A percentile compares a stretch with the other conserved stretches of the same genome.
Conservation (phyloP, 23 tunicate species). For the Aplidium turbinatum region DNA sequence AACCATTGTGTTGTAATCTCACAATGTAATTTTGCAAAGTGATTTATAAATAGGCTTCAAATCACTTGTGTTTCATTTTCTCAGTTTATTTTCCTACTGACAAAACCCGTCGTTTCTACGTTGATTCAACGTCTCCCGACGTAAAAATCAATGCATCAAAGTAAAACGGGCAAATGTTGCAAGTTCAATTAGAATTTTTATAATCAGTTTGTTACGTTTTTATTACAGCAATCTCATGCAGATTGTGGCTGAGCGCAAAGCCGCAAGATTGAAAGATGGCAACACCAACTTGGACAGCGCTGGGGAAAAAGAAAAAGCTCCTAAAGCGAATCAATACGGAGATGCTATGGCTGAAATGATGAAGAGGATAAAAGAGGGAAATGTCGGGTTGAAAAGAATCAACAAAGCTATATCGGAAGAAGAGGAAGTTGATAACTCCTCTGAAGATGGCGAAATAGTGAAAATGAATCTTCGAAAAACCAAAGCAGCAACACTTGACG, state of each 20-base stretch:
- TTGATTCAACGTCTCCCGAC: no score
- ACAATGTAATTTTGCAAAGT: no score
- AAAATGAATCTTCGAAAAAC: background rate
- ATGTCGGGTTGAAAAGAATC: constrained; percentile 35
- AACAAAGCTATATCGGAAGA: constrained; percentile 22
- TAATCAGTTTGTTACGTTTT: background rate
- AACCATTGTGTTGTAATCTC: no score
- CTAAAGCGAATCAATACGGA: constrained; percentile 32
- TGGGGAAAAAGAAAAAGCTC: background rate
- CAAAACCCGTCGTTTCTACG: no score
- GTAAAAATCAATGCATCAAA: no score
- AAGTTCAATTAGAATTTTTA: no score
- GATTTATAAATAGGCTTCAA: no score
- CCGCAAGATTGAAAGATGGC: constrained; percentile 19
- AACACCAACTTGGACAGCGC: background rate
- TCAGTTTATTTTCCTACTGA: no score
- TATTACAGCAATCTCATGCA: constrained; percentile 33
- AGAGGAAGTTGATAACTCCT: background rate
- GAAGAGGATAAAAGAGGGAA: constrained; percentile 68
- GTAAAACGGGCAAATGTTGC: no score
- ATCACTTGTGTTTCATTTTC: no score
- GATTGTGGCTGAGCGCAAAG: constrained; percentile 40
- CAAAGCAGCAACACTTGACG: constrained; percentile 20
- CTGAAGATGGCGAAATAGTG: constrained; percentile 1
- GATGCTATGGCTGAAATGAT: constrained; percentile 92